Conservation (phyloP, 1,140 invertebrate species). For the Planococcus citri region DNA sequence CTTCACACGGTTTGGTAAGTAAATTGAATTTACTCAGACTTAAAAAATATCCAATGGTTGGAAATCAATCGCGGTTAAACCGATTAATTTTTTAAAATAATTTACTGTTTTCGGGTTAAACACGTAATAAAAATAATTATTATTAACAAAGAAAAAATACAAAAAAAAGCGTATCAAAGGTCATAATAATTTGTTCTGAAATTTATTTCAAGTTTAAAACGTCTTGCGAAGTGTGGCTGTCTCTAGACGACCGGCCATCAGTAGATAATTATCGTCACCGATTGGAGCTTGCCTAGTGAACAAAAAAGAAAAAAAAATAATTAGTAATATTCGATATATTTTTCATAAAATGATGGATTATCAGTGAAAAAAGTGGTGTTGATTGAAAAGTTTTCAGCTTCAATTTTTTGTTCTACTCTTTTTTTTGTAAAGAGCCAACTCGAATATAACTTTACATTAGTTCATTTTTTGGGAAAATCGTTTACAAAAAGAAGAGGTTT, state of each 20-base stretch:
- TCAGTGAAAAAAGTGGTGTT: too few relatives aligned
- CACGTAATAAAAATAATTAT: not conserved
- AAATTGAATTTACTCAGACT: not conserved
- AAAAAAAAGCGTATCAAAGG: not conserved
- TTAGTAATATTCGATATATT: slow-evolving; percentile 1
- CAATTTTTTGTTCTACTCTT: too few relatives aligned
- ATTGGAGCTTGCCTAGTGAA: slow-evolving; percentile 62
- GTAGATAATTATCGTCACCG: slow-evolving; percentile 74
- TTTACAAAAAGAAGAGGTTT: too few relatives aligned
- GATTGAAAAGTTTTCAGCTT: too few relatives aligned
- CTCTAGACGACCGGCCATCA: slow-evolving; percentile 40
- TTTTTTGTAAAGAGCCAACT: too few relatives aligned
- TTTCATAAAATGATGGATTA: slow-evolving; percentile 23
- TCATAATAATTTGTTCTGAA: too few relatives aligned
- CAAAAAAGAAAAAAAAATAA: slow-evolving; percentile 27
- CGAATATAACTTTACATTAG: too few relatives aligned
- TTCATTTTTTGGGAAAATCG: too few relatives aligned
- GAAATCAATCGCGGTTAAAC: not conserved
- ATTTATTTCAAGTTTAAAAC: slow-evolving; percentile 22
- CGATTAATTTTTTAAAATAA: not conserved
- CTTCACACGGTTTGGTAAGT: not conserved
- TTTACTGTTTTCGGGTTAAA: too few relatives aligned
- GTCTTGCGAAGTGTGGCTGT: slow-evolving; percentile 20
- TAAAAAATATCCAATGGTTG: not conserved
- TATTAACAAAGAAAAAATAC: not conserved